Conservation (phyloP, 1,140 invertebrate species). For the Harlomillsia oculata region DNA sequence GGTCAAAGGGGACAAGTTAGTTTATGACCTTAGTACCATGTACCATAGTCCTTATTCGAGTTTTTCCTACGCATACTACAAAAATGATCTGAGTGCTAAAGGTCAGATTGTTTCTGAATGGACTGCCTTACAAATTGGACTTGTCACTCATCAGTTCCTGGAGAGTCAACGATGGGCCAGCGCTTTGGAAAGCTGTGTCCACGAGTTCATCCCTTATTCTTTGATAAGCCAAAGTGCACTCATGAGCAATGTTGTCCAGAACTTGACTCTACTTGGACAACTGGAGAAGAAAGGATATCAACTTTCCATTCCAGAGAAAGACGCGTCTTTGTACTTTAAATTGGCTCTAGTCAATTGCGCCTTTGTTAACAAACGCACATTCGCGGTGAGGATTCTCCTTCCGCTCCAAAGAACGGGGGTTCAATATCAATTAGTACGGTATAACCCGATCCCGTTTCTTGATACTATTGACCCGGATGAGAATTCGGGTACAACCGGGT, state of each 20-base stretch:
- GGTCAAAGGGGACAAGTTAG: background rate
- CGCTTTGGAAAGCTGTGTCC: background rate
- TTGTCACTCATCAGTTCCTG: background rate
- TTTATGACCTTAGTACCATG: background rate
- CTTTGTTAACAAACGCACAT: background rate
- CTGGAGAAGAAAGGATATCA: background rate
- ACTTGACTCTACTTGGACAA: background rate
- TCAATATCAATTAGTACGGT: no score
- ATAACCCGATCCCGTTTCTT: no score
- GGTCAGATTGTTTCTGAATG: background rate
- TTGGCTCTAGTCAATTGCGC: background rate
- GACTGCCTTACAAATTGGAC: background rate
- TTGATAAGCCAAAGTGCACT: background rate
- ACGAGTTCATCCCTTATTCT: background rate
- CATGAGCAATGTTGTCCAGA: background rate
- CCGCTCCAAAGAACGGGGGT: background rate
- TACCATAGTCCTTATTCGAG: background rate
- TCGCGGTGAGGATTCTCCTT: conserved; percentile 2
- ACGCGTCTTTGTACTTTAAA: conserved; percentile 3
- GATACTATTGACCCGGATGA: no score
- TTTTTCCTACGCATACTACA: background rate
- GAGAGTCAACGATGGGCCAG: conserved; percentile 6
- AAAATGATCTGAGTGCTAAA: background rate
- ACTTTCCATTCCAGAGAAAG: background rate
- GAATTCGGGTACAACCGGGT: no score